phyloP scores from a whole-genome alignment of 2,113 vertebrate genomes.

The Scopus umbretta region DNA sequence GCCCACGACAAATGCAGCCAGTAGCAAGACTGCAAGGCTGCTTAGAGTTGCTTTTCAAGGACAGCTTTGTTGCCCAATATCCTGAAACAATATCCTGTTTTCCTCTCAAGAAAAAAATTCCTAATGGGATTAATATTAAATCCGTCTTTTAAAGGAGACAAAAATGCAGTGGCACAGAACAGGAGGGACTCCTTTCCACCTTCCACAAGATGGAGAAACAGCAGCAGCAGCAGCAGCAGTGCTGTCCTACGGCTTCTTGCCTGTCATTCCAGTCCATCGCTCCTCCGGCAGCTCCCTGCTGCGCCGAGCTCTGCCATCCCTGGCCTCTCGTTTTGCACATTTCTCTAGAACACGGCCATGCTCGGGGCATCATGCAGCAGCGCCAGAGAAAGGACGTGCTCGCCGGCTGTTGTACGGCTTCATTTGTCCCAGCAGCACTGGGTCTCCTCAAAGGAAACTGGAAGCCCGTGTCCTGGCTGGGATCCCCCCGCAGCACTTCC shows the following conservation, averaged over 20 bases:
- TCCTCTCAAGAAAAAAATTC: conserved; percentile 37
- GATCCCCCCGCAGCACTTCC: background rate
- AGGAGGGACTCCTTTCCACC: background rate
- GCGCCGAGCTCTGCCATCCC: background rate
- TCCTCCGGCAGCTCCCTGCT: background rate
- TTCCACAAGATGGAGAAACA: background rate
- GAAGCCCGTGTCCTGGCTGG: background rate
- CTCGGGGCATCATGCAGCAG: background rate
- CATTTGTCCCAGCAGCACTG: background rate
- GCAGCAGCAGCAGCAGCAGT: background rate
- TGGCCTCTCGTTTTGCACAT: background rate
- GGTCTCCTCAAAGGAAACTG: background rate
- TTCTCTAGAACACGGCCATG: background rate
- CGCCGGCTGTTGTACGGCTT: background rate
- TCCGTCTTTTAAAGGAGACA: conserved; percentile 9
- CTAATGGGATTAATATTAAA: conserved; percentile 59
- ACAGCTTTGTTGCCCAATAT: conserved; percentile 55
- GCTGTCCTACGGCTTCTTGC: background rate
- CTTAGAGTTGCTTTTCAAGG: conserved; percentile 31
- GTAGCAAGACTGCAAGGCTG: background rate
- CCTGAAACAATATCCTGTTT: conserved; percentile 62
- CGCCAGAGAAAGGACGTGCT: background rate
- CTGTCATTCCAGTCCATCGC: background rate
- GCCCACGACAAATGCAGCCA: background rate
- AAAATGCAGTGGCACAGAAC: background rate